A percentile compares a stretch with the other conserved stretches of the same genome.
Evolutionary conservation across 2,888 invertebrate genomes (phyloP).

Genomic region (Sarcophaga carnaria): DNA sequence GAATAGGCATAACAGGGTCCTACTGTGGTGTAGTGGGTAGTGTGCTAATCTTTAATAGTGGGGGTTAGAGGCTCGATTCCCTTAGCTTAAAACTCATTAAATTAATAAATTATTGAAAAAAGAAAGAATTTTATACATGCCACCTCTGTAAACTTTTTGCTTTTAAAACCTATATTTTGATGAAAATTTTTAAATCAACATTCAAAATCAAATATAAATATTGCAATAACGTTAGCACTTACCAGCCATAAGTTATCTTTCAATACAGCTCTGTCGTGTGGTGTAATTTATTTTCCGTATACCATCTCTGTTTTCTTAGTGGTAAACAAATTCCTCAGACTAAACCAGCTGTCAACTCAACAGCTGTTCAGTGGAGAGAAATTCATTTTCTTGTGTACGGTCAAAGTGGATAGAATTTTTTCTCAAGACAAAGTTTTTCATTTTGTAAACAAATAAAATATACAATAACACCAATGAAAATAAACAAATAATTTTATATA

Average conservation of each 20-base stretch:
- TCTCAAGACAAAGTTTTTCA: constrained; percentile 48
- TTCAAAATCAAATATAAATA: neutral
- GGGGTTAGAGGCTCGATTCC: too few species aligned
- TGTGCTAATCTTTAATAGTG: too few species aligned
- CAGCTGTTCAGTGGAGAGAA: constrained; percentile 42
- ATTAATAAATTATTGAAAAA: too few species aligned
- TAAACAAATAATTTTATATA: constrained; percentile 35
- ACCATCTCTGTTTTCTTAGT: neutral
- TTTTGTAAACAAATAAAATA: constrained; percentile 67
- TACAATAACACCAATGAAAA: constrained; percentile 54
- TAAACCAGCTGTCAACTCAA: constrained; percentile 25
- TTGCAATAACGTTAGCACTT: neutral
- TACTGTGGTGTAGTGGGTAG: too few species aligned
- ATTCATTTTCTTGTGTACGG: constrained; percentile 13
- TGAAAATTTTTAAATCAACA: too few species aligned
- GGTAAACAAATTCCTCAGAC: neutral
- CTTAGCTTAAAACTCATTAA: too few species aligned
- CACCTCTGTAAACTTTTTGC: too few species aligned
- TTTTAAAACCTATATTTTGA: too few species aligned
- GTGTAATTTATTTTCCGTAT: neutral
- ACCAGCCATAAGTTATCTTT: neutral
- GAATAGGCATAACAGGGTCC: too few species aligned
- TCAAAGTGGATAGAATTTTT: constrained; percentile 49
- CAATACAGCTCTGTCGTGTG: neutral
- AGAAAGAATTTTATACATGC: too few species aligned